Base-by-base conservation (phyloP, 1,140 invertebrate genomes). In the Drosophila nikananu region DNA sequence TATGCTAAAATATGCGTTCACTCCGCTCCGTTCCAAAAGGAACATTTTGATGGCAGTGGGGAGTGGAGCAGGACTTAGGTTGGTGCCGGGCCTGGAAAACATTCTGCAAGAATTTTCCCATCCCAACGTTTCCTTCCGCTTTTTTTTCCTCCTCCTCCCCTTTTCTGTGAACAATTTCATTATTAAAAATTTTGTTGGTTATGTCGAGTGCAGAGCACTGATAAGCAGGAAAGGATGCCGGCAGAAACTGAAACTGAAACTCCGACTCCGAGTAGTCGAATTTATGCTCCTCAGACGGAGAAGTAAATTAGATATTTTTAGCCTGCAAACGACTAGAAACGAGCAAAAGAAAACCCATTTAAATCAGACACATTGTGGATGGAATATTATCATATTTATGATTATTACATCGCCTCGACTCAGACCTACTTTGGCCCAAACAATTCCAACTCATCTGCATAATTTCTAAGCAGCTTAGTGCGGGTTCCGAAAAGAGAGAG, bases 1-100 rank as follows among this genome's bases (percentile, higher is more conserved):
- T 87, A 84, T 87, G 84, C 75, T 87, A 87, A 87, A 87, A 87
- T 90, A 87, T 87, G 84, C 84, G 70, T 77, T 82, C 76, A 63
- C 64, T 70, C 59, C 65, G 66, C 60, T 64, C 64, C 58, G 58
- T 42, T 39, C 62, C 49, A 46, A 63, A 46, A 42, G 61, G 25
- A 71, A 66, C 79, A 77, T 51, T 60, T 72, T 72, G 37, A 42
- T 58, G 35, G 42, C 39, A 41, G 10, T 30, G 25, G 2, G 42
- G 42, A 25, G 10, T 25, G 23, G 15, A 4, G 30, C 17, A 39
- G 21, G 30, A n/a, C 48, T 61, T 59, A 39, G 60, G 41, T 41
- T 48, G 77, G 52, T 32, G 52, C 25, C 25, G 27, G 19, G 32
- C 21, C 79, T 67, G 60, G 52, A 58, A 72, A 75, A 71, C 58